Conservation (phyloP, 2,888 invertebrate species). For the Willowsia nigromaculata region DNA sequence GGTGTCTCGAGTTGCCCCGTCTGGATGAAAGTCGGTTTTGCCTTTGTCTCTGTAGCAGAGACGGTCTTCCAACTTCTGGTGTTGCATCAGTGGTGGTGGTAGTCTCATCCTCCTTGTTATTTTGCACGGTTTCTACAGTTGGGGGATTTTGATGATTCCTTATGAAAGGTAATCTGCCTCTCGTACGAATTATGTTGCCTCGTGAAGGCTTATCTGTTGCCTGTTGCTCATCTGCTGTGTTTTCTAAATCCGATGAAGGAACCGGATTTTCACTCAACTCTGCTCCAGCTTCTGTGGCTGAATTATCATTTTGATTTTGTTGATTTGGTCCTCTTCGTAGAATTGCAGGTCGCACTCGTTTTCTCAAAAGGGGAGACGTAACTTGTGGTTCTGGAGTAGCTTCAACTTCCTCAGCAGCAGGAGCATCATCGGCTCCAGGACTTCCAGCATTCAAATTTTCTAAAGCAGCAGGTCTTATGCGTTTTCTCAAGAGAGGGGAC, state of each 20-base stretch:
- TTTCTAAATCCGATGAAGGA: too few species aligned
- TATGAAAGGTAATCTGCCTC: background rate
- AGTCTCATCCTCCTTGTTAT: background rate
- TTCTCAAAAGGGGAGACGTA: conserved; percentile 3
- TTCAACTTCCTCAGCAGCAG: background rate
- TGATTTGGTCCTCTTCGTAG: conserved; percentile 9
- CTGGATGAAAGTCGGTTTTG: background rate
- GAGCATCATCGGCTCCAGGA: background rate
- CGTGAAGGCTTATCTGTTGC: background rate
- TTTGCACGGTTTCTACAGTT: background rate
- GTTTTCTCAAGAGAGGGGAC: too few species aligned
- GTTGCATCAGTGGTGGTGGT: background rate
- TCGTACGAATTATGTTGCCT: conserved; percentile 11
- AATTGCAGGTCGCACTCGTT: conserved; percentile 3
- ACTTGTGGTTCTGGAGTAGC: background rate
- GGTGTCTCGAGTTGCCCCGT: conserved; percentile 19
- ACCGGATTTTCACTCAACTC: conserved; percentile 2
- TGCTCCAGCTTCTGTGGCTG: background rate
- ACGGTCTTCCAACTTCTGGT: background rate
- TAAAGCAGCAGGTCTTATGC: too few species aligned
- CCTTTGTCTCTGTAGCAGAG: background rate
- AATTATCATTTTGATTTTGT: background rate
- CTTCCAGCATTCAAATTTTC: background rate
- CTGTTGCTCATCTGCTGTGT: background rate
- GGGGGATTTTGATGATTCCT: conserved; percentile 2